Evolutionary conservation across 2,113 vertebrate species (phyloP), one percentile per base, ranked within the genome.

Genomic region (Theristicus caerulescens): DNA sequence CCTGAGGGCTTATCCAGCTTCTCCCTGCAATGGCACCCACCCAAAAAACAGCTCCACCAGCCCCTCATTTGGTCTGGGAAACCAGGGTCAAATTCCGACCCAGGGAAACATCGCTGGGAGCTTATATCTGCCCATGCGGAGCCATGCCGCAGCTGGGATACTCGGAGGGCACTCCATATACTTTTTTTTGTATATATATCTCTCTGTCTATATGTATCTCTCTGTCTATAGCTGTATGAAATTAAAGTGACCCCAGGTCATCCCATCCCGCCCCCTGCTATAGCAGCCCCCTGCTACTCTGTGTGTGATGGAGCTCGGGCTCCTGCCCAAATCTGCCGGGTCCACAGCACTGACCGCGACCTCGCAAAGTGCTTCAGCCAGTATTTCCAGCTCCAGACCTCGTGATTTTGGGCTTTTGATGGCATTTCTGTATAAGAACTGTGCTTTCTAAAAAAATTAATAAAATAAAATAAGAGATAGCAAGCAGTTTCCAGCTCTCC

Each of bases 21-120:
- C 83, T 88, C 46, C 82, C 15, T 3, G 3, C 55, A 19, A 21
- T 0, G 2, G 25, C 72, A 40, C 25, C 71, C 55, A 11, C 34
- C 71, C 18, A 1, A 52, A 76, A 79, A 24, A 1, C 94, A 69
- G 34, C 34, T 38, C 46, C 73, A 16, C 25, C 73, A 32, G 73
- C 16, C 6, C 21, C 22, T 55, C 0, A 0, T 8, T n/a, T 0
- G 3, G 47, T 18, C 36, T 66, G 62, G 62, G 66, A 64, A 66
- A 54, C 12, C 1, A 20, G 40, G 62, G 21, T 59, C 4, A 2
- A 52, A 72, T 36, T 71, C 66, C 71, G 44, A 34, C 40, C 20
- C 40, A 6, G 32, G 52, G 22, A 52, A 49, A 10, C 10, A 7
- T 16, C 11, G 1, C 40, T 19, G 74, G 79, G 65, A 62, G 36